Evolutionary conservation across 2,888 invertebrate genomes (phyloP).

Genomic region (Asteroscopus sphinx): DNA sequence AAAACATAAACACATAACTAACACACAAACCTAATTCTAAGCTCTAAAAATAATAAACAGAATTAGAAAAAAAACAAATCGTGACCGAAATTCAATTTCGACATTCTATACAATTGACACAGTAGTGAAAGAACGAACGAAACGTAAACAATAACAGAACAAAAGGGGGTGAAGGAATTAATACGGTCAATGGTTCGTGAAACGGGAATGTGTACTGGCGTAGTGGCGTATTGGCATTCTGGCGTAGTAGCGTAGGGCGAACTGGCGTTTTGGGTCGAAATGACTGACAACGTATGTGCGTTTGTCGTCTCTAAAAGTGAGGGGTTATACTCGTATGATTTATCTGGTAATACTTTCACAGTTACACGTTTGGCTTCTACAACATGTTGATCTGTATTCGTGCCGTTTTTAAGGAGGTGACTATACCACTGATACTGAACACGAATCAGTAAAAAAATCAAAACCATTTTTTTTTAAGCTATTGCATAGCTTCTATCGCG

Average conservation of each 20-base stretch:
- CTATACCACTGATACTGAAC: no score
- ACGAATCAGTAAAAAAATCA: no score
- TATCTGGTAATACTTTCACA: no score
- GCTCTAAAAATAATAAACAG: conserved; percentile 12
- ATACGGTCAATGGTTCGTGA: conserved; percentile 57
- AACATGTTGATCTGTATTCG: no score
- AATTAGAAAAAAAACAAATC: neutral
- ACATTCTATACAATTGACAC: no score
- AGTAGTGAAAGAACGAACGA: conserved; percentile 28
- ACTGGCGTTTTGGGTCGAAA: conserved; percentile 15
- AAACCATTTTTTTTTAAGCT: no score
- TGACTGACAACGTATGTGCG: conserved; percentile 9
- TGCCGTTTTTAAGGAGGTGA: no score
- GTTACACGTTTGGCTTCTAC: no score
- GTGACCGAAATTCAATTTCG: conserved; percentile 10
- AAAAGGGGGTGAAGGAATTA: conserved; percentile 49
- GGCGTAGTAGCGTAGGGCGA: no score
- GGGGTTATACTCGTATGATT: conserved; percentile 1
- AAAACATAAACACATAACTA: neutral
- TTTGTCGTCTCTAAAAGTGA: conserved; percentile 26
- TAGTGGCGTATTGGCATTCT: no score
- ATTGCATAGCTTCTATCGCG: no score
- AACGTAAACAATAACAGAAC: conserved; percentile 49
- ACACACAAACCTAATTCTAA: neutral
- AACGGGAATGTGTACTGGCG: conserved; percentile 48